Conservation (phyloP, 92 coral and sea anemone species). For the Zoanthus solanderi region DNA sequence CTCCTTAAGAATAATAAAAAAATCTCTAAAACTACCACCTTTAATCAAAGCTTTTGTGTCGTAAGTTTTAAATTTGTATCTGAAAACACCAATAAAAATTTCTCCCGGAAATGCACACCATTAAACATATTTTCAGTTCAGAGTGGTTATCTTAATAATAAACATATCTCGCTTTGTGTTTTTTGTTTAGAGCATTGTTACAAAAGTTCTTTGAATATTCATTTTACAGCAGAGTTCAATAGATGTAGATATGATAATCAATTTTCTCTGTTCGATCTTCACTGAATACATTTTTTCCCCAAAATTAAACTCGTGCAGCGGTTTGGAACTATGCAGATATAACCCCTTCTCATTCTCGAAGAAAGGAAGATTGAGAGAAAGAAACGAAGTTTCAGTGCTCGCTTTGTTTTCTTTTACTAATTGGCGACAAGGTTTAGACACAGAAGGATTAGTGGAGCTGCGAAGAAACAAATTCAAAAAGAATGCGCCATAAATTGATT, state of each 20-base stretch:
- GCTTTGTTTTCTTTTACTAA: not conserved
- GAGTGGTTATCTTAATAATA: not conserved
- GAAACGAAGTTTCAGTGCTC: not conserved
- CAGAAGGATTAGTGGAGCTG: conserved; percentile 20
- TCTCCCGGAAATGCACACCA: not conserved
- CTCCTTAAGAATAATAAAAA: not conserved
- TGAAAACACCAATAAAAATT: not conserved
- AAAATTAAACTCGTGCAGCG: not conserved
- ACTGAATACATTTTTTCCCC: not conserved
- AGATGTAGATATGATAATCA: not conserved
- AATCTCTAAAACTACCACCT: not conserved
- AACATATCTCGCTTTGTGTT: not conserved
- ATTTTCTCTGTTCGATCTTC: not conserved
- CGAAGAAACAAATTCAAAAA: not conserved
- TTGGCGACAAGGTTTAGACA: conserved; percentile 17
- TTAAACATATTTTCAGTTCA: not conserved
- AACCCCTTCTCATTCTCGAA: not conserved
- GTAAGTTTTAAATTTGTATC: not conserved
- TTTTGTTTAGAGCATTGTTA: not conserved
- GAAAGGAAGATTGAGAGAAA: not conserved
- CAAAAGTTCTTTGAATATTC: not conserved
- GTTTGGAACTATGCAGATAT: not conserved
- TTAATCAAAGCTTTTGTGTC: not conserved
- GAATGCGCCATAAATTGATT: not conserved
- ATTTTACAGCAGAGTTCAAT: not conserved